phyloP scores from a whole-genome alignment of 2,797 vertebrate genomes.

The Lagodon rhomboides region DNA sequence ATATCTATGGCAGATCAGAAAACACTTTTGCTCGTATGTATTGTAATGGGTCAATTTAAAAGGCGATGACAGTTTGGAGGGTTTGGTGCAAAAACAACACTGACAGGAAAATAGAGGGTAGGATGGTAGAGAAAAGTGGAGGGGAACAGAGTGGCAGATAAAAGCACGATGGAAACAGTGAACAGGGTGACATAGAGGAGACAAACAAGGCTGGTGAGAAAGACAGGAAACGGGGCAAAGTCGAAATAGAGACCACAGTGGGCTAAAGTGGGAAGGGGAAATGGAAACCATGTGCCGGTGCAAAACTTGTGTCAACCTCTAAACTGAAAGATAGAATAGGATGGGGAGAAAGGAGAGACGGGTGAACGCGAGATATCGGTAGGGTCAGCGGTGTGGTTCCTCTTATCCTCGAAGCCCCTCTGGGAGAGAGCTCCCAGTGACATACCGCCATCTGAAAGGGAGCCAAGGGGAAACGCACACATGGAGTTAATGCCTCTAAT shows the following conservation, averaged over 20 bases:
- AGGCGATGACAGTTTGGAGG: neutral
- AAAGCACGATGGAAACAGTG: neutral
- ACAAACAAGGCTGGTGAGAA: conserved; percentile 28
- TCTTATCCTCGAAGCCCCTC: conserved; percentile 47
- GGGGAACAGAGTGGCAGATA: neutral
- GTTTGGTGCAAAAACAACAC: neutral
- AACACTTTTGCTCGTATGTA: neutral
- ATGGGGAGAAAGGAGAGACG: conserved; percentile 41
- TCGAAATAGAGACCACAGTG: conserved; percentile 48
- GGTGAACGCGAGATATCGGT: conserved; percentile 46
- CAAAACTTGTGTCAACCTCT: conserved; percentile 60
- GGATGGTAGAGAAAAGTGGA: neutral
- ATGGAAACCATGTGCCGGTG: conserved; percentile 75
- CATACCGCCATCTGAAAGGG: conserved; percentile 52
- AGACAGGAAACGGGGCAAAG: conserved; percentile 51
- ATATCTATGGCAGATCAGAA: no score
- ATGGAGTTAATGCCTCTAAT: conserved; percentile 63
- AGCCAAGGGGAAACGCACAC: conserved; percentile 39
- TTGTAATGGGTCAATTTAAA: neutral
- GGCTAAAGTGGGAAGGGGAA: conserved; percentile 52
- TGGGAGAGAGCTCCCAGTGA: conserved; percentile 30
- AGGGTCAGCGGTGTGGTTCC: conserved; percentile 50
- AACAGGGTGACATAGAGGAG: conserved; percentile 22
- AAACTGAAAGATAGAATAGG: conserved; percentile 44
- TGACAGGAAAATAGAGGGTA: neutral